Conservation (phyloP, 2,888 invertebrate genomes). For the Timandra comae region DNA sequence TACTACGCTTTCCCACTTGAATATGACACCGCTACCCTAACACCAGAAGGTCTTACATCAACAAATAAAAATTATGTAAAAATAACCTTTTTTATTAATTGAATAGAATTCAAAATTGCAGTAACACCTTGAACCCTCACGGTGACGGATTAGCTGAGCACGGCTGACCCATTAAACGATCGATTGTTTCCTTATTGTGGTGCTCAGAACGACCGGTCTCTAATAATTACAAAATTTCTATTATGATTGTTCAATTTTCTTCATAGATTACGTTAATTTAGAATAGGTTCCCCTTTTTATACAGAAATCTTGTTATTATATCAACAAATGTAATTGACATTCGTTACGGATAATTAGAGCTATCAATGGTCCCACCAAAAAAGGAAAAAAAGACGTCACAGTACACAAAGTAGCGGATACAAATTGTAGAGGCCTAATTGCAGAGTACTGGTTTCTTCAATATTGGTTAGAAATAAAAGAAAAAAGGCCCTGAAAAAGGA, state of each 20-base stretch:
- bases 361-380: no score
- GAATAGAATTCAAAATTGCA: constrained; percentile 54
- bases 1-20: constrained; percentile 75
- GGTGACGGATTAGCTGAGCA: constrained; percentile 66
- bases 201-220: constrained; percentile 44
- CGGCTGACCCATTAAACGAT: constrained; percentile 75
- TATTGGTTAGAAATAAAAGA: no score
- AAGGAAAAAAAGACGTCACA: no score
- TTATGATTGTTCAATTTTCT: constrained; percentile 20
- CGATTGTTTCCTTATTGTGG: constrained; percentile 74
- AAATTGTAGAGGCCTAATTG: no score
- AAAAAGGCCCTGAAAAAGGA: no score
- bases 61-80: constrained; percentile 30
- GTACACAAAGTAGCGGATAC: no score
- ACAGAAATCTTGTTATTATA: no score
- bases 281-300: no score
- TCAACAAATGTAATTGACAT: no score
- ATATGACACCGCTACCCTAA: constrained; percentile 59
- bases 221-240: constrained; percentile 51
- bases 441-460: no score
- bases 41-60: constrained; percentile 46
- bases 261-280: no score
- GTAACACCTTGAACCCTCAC: constrained; percentile 42
- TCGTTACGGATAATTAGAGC: no score
- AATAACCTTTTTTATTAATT: constrained; percentile 35